Base-by-base conservation (phyloP, 1,140 invertebrate genomes). In the Orchesella cincta region DNA sequence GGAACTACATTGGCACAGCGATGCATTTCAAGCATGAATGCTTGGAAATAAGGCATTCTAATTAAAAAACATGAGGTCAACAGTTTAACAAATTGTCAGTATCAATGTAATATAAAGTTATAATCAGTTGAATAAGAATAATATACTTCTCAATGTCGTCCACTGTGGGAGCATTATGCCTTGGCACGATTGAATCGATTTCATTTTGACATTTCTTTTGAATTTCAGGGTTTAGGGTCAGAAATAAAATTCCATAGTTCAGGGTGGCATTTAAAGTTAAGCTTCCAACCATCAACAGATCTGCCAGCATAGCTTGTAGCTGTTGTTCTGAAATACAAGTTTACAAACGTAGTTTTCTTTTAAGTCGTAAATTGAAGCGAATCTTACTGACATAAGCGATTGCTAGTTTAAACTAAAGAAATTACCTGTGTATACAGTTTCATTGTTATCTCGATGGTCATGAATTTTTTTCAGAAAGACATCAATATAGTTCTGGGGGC, bases 1-100 rank as follows among this genome's bases (percentile, higher is more conserved):
- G 92, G 91, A 81, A 92, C 87, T 3, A 91, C 90, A 88, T 91
- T 91, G 80, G 93, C 93, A 85, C 93, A 90, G 36, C 93, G 87
- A 0, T 94, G 83, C 0, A 90, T 89, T 86, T 95, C 93, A 81
- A 92, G 84, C 0, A 92, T 89, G 29, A 93, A 87, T 0, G 92
- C 92, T 85, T 92, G 92, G 70, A 91, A 88, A 82, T 94, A 95
- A 0, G 92, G 91, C 89, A 94, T 89, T 57, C 92, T 92, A 73
- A 39, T 28, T n/a, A 23, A 26, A 36, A 39, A 73, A 26, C 8
- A 31, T 64, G 8, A 64, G 23, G 57, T 64, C 23, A 26, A 64
- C 57, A 5, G 5, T 26, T n/a, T n/a, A n/a, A n/a, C n/a, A n/a
- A n/a, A n/a, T n/a, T n/a, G n/a, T n/a, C n/a, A 23, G 29, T 28